Evolutionary conservation across 2,797 vertebrate species (phyloP), one percentile per base, ranked within the genome.

Genomic region (Sebastes reedi): DNA sequence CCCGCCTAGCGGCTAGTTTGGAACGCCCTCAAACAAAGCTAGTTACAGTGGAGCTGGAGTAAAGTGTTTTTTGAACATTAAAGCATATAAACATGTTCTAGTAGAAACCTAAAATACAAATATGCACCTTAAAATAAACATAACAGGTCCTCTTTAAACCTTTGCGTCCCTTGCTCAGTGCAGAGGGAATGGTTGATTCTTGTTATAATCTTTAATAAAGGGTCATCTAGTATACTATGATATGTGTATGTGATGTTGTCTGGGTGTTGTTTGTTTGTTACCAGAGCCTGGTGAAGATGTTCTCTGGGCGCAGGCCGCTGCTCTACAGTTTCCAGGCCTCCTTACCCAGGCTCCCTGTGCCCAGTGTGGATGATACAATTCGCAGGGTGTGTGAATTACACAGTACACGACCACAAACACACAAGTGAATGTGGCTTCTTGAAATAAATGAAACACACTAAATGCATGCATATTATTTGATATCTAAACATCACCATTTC

Each of bases 311-410:
- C 56, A 93, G 96, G 52, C 98, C 98, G 0, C 95, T 99, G 80
- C 97, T 99, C 24, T 99, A 98, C 94, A 99, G 97, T 89, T 99
- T 98, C 94, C 98, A 99, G 94, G 96, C 96, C 1, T 97, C 97
- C 10, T 94, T 99, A 27, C 98, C 98, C 60, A 96, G 95, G 76
- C 96, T 98, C 2, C 97, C 97, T 0, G 97, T 99, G 52, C 98
- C 98, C 25, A 88, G 87, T 0, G 95, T 99, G 90, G 91, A 96
- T 3, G 96, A 97, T 80, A 99, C 98, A 4, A 79, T 99, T 75
- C 27, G 74, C 2, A 95, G 96, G 96, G 98, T 99, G 65, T 98
- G 65, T 92, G 95, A 29, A 29, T 24, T 12, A 61, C 52, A 74
- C n/a, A 46, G 18, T 7, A 50, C 16, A 65, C 42, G 4, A 62